Conservation (phyloP, 1,140 invertebrate genomes). For the Aleiodes sp. region DNA sequence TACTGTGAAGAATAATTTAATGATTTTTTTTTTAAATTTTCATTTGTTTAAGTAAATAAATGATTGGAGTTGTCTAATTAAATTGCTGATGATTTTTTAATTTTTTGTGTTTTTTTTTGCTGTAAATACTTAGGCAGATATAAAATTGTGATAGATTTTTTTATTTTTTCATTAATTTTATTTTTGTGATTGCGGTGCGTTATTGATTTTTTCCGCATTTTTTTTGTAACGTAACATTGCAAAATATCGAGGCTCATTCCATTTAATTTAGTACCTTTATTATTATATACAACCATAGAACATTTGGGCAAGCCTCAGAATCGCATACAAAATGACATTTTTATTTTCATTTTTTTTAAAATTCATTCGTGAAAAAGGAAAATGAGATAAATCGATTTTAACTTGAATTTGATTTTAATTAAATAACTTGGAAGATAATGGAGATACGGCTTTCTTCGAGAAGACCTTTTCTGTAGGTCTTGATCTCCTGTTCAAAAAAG, state of each 20-base stretch:
- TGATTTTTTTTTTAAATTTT: slow-evolving; percentile 20
- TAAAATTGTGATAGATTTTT: slow-evolving; percentile 42
- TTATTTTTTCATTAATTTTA: slow-evolving; percentile 25
- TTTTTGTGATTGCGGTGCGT: slow-evolving; percentile 6
- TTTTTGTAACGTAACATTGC: slow-evolving; percentile 14
- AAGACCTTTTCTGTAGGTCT: too few species aligned
- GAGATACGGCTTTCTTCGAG: too few species aligned
- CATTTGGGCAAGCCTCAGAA: slow-evolving; percentile 25
- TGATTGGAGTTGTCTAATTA: not conserved
- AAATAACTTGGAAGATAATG: too few species aligned
- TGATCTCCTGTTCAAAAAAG: too few species aligned
- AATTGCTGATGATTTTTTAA: not conserved
- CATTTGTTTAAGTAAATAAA: not conserved
- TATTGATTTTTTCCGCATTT: not conserved
- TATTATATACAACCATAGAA: slow-evolving; percentile 54
- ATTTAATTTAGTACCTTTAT: slow-evolving; percentile 59
- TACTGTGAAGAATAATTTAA: slow-evolving; percentile 32
- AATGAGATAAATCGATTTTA: too few species aligned
- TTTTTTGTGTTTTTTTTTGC: slow-evolving; percentile 14
- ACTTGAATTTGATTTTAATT: too few species aligned
- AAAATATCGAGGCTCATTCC: slow-evolving; percentile 43
- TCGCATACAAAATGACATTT: not conserved
- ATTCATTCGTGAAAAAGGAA: too few species aligned
- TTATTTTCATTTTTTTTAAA: not conserved
- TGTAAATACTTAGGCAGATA: slow-evolving; percentile 56